phyloP scores from a whole-genome alignment of 2,888 invertebrate genomes.

The Zygothrica quintamaculata region DNA sequence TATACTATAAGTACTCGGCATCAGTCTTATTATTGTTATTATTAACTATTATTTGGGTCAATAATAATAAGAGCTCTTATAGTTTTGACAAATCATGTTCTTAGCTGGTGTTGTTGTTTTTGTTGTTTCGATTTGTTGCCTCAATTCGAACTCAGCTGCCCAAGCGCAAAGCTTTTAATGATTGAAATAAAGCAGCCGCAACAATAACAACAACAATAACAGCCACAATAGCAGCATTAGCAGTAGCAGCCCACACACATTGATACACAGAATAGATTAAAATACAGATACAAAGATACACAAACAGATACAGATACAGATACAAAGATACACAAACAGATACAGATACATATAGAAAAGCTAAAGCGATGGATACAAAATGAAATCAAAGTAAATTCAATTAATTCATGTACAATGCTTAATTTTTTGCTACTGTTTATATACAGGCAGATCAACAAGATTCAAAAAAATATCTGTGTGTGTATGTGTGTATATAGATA shows the following conservation, averaged over 20 bases:
- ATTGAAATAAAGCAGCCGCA: conserved; percentile 28
- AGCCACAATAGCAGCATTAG: too few relatives aligned
- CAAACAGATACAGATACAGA: background rate
- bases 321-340: background rate
- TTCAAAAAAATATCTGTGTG: too few relatives aligned
- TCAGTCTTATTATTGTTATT: too few relatives aligned
- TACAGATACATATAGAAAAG: background rate
- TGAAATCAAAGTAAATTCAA: conserved; percentile 72
- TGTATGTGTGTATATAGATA: too few relatives aligned
- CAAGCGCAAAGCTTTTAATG: conserved; percentile 31
- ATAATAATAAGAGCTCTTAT: conserved; percentile 36
- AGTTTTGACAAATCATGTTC: too few relatives aligned
- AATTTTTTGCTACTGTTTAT: conserved; percentile 30
- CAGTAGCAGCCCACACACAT: too few relatives aligned
- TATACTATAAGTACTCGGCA: conserved; percentile 32
- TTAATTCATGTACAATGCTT: conserved; percentile 50
- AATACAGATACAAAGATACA: background rate
- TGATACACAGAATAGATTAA: too few relatives aligned
- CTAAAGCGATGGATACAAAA: conserved; percentile 25
- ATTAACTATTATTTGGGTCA: conserved; percentile 45
- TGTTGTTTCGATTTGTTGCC: too few relatives aligned
- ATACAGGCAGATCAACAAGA: too few relatives aligned
- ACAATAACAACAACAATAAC: too few relatives aligned
- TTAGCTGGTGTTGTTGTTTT: too few relatives aligned
- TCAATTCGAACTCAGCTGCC: conserved; percentile 32